Conservation (phyloP, 2,888 invertebrate genomes). For the Malacosoma neustria region DNA sequence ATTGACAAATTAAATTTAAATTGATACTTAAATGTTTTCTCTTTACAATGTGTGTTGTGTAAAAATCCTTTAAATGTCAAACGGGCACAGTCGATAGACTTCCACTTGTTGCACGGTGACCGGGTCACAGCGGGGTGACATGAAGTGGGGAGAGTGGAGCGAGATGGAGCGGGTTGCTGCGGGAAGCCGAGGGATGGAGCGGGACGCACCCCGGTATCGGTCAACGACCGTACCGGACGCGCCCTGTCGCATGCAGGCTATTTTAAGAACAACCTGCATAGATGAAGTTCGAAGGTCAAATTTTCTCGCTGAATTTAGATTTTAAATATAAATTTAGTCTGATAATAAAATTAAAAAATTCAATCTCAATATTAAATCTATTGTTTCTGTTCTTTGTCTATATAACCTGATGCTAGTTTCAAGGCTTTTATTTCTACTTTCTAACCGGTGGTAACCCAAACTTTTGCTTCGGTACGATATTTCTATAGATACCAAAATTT, state of each 20-base stretch:
- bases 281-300: slow-evolving; percentile 57
- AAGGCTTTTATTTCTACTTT: too few relatives aligned
- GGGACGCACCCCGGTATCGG: slow-evolving; percentile 32
- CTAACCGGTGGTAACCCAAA: too few relatives aligned
- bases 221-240: slow-evolving; percentile 51
- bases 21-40: too few relatives aligned
- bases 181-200: not conserved
- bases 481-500: too few relatives aligned
- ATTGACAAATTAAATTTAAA: too few relatives aligned
- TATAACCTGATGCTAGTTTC: too few relatives aligned
- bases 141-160: slow-evolving; percentile 17
- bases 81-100: slow-evolving; percentile 54
- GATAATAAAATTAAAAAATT: too few relatives aligned
- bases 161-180: not conserved
- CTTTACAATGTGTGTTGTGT: not conserved
- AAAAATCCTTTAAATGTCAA: slow-evolving; percentile 56
- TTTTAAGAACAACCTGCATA: slow-evolving; percentile 51
- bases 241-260: slow-evolving; percentile 49
- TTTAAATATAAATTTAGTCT: too few relatives aligned
- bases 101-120: slow-evolving; percentile 64
- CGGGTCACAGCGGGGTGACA: slow-evolving; percentile 48
- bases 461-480: too few relatives aligned
- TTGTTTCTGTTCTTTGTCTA: too few relatives aligned
- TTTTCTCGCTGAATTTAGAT: slow-evolving; percentile 11
- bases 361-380: too few relatives aligned